These are phyloP conservation scores for Nyctibius grandis DNA, from an alignment of 2,797 vertebrate genomes.

Conservation along the genomic window DNA sequence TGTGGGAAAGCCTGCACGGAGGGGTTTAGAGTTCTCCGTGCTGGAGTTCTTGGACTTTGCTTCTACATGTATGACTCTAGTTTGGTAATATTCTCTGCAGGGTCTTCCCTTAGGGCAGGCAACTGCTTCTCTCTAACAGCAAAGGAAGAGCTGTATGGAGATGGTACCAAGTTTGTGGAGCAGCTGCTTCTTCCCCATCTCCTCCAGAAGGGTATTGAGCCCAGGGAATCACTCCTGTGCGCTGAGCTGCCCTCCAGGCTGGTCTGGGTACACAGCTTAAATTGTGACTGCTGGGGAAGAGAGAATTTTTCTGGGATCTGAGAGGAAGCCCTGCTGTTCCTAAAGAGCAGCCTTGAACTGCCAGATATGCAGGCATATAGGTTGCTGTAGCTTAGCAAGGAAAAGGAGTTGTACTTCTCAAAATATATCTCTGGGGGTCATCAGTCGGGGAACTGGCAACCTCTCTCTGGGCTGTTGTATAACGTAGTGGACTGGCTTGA, in stretches of 20 bases:
- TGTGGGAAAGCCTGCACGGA: no score
- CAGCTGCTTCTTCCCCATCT: background rate
- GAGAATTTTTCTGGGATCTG: background rate
- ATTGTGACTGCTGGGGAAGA: background rate
- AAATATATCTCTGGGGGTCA: accelerated
- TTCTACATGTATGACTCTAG: background rate
- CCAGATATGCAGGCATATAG: accelerated
- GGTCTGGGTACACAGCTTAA: background rate
- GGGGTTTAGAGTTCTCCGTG: no score
- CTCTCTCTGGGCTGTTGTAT: background rate
- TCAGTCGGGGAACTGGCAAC: background rate
- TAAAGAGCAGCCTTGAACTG: background rate
- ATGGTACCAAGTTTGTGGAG: background rate
- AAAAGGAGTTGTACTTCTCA: background rate
- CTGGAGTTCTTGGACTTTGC: background rate
- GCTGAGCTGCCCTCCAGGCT: background rate
- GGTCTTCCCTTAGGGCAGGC: background rate
- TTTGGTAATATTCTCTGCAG: background rate
- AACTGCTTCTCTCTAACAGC: background rate
- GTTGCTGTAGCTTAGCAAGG: background rate
- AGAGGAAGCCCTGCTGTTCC: background rate
- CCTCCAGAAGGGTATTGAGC: background rate
- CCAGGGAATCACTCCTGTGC: background rate
- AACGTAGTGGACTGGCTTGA: background rate
- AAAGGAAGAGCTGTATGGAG: background rate